Evolutionary conservation across 2,113 vertebrate genomes (phyloP), one percentile per base, ranked within the genome.

Genomic region (Austrofundulus limnaeus): DNA sequence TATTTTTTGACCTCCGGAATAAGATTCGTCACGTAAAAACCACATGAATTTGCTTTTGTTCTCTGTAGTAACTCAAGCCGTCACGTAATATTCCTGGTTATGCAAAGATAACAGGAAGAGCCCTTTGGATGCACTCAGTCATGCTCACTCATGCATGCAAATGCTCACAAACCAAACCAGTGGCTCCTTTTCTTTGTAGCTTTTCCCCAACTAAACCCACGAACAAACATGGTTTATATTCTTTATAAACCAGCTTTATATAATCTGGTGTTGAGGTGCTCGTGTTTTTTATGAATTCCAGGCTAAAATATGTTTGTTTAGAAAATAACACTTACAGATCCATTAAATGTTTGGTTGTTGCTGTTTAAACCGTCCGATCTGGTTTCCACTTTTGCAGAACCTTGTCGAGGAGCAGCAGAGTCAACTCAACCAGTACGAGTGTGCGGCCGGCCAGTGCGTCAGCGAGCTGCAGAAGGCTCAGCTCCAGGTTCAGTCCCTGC

Each of bases 401-500:
- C 87, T 94, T 15, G 87, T 93, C 1, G 92, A 93, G 70, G 90
- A 92, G 73, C 93, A 92, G 84, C 90, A 53, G 61, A 93, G 90
- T 67, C 94, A 95, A 64, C 72, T 78, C 13, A 85, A 86, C 82
- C 89, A 93, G 74, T 83, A 90, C 16, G 91, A 93, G 54, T 74
- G 85, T 70, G 86, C 92, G 11, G 87, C 78, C 0, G 87, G 84
- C 1, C 91, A 94, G 46, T 92, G 90, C 16, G 74, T 90, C 45
- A 84, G 88, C 0, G 77, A 92, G 77, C 89, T 92, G 61, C 71
- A 84, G 69, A 86, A 92, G 70, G 91, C 92, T 49, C 94, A 95
- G 85, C 91, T 95, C 21, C 94, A 96, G 84, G 89, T 91, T 38
- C 90, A 92, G n/a, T 86, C 90, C 21, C 85, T 94, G 70, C 92